Evolutionary conservation across 2,113 vertebrate genomes (phyloP), one percentile per base, ranked within the genome.

Genomic region (Rhombomys opimus): DNA sequence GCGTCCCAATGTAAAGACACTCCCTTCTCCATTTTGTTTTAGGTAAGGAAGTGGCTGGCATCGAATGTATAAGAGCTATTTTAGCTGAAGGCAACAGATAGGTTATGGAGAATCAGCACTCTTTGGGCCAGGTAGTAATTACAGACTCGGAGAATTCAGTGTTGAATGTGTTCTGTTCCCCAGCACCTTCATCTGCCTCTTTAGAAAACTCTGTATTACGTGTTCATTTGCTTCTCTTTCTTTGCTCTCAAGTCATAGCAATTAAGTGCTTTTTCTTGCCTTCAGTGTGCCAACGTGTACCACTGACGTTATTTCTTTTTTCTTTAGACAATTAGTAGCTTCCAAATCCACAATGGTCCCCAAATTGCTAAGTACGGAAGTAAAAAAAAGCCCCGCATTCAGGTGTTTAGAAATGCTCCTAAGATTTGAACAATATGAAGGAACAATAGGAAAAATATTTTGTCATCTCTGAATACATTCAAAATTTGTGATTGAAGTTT

Each of bases 71-170:
- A 90, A 80, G 65, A 95, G 38, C 94, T 97, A 65, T 93, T 95
- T 96, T 85, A 94, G 57, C 57, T 57, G 15, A 95, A 70, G 80
- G 80, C 63, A 95, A 61, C 3, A 63, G 91, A 91, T 59, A 82
- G 94, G 90, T 78, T 63, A 81, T 85, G 68, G 95, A 95, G 97
- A 96, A 68, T 96, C 93, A 61, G 80, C 87, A 35, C 87, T 92
- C 94, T 90, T 94, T 91, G n/a, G 95, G 87, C 95, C 96, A 96
- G 95, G 96, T 95, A 82, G 80, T 97, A 98, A 98, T 97, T 97
- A 97, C 87, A 96, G 93, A 87, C 87, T 96, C 87, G 78, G 80
- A 94, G 91, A 96, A 95, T 50, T 86, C 63, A 81, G 93, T 57
- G 67, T 92, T 91, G 95, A 97, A 92, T 72, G n/a, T 93, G 32